A percentile compares a stretch with the other conserved stretches of the same genome.
These are phyloP conservation scores for Otocyon megalotis DNA, from an alignment of 2,113 vertebrate species.

Conservation along the genomic window DNA sequence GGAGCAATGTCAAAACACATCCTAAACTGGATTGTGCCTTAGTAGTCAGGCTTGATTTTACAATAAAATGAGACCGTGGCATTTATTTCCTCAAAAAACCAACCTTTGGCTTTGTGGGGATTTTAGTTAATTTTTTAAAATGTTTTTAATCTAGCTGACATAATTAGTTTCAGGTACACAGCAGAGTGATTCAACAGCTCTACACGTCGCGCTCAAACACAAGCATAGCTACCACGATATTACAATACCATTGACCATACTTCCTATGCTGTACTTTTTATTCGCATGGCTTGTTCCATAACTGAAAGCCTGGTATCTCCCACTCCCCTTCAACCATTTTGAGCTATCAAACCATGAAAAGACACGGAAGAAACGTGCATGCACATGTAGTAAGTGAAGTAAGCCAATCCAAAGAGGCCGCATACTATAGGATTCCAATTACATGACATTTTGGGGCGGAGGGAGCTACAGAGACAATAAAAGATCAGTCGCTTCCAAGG, in stretches of 20 bases:
- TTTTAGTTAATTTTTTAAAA: background rate
- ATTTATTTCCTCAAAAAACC: conserved; percentile 55
- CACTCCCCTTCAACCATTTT: background rate
- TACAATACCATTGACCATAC: background rate
- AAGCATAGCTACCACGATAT: background rate
- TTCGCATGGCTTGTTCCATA: background rate
- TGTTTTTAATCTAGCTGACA: background rate
- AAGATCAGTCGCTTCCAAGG: background rate
- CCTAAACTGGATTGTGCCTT: background rate
- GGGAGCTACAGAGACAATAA: no score
- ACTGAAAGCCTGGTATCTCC: background rate
- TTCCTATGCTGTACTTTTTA: background rate
- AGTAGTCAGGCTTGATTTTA: conserved; percentile 60
- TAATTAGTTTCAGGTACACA: background rate
- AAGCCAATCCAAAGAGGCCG: no score
- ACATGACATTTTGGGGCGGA: no score
- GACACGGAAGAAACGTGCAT: background rate
- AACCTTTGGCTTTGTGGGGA: conserved; percentile 23
- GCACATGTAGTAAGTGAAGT: background rate
- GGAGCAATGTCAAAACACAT: conserved; percentile 59
- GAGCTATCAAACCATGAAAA: background rate
- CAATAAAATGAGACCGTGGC: conserved; percentile 46
- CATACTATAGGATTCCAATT: background rate
- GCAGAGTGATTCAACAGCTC: background rate
- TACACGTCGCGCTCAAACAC: background rate